Evolutionary conservation across 2,888 invertebrate genomes (phyloP), one percentile per base, ranked within the genome.

Genomic region (Drosophila greeni): DNA sequence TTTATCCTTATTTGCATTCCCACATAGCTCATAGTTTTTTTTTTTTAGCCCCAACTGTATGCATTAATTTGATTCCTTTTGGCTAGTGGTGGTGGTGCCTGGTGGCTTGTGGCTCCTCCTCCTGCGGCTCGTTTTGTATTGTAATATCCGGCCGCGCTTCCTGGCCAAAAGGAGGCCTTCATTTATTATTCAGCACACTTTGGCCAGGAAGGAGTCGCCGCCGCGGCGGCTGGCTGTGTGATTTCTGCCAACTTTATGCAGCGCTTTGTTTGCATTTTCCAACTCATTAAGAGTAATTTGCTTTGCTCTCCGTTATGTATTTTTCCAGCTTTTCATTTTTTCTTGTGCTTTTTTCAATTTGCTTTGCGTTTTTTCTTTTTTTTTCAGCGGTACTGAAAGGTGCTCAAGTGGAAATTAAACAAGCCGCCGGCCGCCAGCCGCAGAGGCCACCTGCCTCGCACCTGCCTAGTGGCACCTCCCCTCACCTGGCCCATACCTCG

Each of bases 271-370:
- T 71, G 68, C 74, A 72, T 74, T 74, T 74, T 74, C 69, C 74
- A 74, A 74, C 74, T 74, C 74, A 74, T 74, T 74, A 74, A 69
- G 68, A 74, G 59, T 69, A 69, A 74, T 71, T 74, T 61, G 74
- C 72, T 62, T 72, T 62, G 40, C 56, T 45, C 53, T 67, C 45
- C 66, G 67, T 51, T 65, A 48, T 52, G 66, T 49, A 49, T 62
- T 62, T 62, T 43, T 31, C n/a, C 47, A 4, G 42, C 20, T n/a
- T 48, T 29, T n/a, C 34, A 18, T 9, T 45, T 9, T 26, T n/a
- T 48, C 16, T 7, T 45, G 11, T 9, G 14, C 9, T 40, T 49
- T 18, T 53, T 52, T 59, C 52, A 65, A 55, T 54, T 65, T 56
- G 64, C 62, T 43, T 62, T 49, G 49, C 52, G 49, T 48, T 58